Conservation (phyloP, 2,797 vertebrate species). For the Buphagus erythrorhynchus region DNA sequence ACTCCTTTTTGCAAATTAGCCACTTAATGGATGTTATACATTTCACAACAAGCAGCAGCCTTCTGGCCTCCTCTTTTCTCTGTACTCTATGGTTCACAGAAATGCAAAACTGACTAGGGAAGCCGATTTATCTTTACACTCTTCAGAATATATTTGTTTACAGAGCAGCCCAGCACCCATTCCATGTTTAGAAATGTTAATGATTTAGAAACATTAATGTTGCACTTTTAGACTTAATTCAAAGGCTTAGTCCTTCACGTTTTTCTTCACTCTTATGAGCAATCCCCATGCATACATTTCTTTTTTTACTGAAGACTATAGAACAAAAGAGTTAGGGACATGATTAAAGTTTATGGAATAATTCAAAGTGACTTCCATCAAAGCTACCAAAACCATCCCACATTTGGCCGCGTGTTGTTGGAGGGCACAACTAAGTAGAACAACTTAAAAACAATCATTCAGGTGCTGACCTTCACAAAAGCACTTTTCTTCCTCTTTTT, state of each 20-base stretch:
- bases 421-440: neutral
- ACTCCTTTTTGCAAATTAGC: neutral
- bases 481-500: neutral
- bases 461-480: neutral
- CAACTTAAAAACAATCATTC: neutral
- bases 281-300: neutral
- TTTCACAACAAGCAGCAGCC: neutral
- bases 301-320: neutral
- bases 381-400: neutral
- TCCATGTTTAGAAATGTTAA: neutral
- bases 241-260: neutral
- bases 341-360: neutral
- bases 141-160: neutral
- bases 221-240: neutral
- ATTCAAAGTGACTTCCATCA: neutral
- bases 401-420: neutral
- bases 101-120: neutral
- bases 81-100: neutral
- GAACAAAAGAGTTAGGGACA: neutral
- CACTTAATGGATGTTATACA: neutral
- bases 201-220: neutral
- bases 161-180: neutral
- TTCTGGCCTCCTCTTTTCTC: neutral
- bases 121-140: neutral
- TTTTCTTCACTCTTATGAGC: neutral